phyloP scores from a whole-genome alignment of 2,888 invertebrate species.

The Meiosimyza platycephala region DNA sequence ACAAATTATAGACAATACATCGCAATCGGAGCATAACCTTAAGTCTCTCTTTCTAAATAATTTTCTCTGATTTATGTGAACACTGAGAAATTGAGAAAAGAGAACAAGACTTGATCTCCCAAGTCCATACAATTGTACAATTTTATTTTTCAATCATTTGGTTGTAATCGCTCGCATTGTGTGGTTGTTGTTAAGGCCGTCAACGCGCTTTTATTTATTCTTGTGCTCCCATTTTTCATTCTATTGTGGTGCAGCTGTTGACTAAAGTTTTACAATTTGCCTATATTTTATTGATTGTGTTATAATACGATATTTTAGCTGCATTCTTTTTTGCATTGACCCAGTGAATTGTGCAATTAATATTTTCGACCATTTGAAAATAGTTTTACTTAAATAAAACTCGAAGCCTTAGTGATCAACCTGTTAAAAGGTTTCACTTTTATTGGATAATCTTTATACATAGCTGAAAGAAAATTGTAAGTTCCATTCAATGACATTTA shows the following conservation, averaged over 20 bases:
- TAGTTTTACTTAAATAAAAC: too few relatives aligned
- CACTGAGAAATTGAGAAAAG: not conserved
- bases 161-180: slow-evolving; percentile 17
- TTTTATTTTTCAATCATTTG: slow-evolving; percentile 6
- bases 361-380: too few relatives aligned
- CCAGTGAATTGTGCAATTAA: slow-evolving; percentile 11
- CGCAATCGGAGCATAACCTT: too few relatives aligned
- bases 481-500: too few relatives aligned
- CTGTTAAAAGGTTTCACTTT: too few relatives aligned
- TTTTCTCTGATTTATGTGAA: too few relatives aligned
- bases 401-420: too few relatives aligned
- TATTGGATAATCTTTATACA: too few relatives aligned
- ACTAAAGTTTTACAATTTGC: not conserved
- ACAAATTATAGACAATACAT: too few relatives aligned
- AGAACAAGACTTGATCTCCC: not conserved
- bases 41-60: too few relatives aligned
- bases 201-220: not conserved
- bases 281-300: slow-evolving; percentile 4
- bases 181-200: slow-evolving; percentile 15
- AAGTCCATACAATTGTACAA: too few relatives aligned
- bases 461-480: too few relatives aligned
- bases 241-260: slow-evolving; percentile 12
- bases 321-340: slow-evolving; percentile 13
- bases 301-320: not conserved
- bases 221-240: not conserved